A percentile compares a stretch with the other conserved stretches of the same genome.
These are phyloP conservation scores for Odocoileus hemionus DNA, from an alignment of 2,113 vertebrate species.

Conservation along the genomic window DNA sequence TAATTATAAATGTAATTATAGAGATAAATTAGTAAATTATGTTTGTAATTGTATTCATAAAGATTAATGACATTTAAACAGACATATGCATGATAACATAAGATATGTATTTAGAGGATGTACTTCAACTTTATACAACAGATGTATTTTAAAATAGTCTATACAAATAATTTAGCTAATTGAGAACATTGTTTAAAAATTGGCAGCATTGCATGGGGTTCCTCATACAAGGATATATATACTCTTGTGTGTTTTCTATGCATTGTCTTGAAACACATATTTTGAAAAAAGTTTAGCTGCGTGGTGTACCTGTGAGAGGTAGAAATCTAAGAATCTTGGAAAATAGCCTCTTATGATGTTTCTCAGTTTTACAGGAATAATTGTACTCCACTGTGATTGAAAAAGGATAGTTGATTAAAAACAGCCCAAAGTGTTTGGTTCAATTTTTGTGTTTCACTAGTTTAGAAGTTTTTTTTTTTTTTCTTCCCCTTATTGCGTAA, in stretches of 20 bases:
- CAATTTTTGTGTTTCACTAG: slow-evolving; percentile 46
- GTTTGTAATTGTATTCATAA: slow-evolving; percentile 82
- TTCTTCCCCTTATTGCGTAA: background rate
- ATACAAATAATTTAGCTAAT: slow-evolving; percentile 76
- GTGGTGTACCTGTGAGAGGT: background rate
- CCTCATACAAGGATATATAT: background rate
- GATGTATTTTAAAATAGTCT: slow-evolving; percentile 68
- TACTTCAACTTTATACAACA: slow-evolving; percentile 42
- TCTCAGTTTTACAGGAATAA: background rate
- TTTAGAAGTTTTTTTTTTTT: slow-evolving; percentile 41
- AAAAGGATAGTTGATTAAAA: slow-evolving; percentile 48
- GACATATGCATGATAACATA: slow-evolving; percentile 53
- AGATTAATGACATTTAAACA: slow-evolving; percentile 83
- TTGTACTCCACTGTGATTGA: background rate
- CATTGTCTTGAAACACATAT: slow-evolving; percentile 9
- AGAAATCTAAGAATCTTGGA: slow-evolving; percentile 24
- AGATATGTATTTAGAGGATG: slow-evolving; percentile 71
- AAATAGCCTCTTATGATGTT: background rate
- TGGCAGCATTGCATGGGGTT: slow-evolving; percentile 44
- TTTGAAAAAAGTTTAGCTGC: slow-evolving; percentile 62
- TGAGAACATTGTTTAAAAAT: slow-evolving; percentile 62
- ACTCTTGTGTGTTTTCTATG: slow-evolving; percentile 2
- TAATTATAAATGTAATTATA: slow-evolving; percentile 85
- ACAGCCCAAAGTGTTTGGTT: slow-evolving; percentile 22
- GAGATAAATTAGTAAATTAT: slow-evolving; percentile 83